A percentile compares a stretch with the other conserved stretches of the same genome.
These are phyloP conservation scores for Cyanoliseus patagonus DNA, from an alignment of 2,113 vertebrate genomes.

Conservation along the genomic window DNA sequence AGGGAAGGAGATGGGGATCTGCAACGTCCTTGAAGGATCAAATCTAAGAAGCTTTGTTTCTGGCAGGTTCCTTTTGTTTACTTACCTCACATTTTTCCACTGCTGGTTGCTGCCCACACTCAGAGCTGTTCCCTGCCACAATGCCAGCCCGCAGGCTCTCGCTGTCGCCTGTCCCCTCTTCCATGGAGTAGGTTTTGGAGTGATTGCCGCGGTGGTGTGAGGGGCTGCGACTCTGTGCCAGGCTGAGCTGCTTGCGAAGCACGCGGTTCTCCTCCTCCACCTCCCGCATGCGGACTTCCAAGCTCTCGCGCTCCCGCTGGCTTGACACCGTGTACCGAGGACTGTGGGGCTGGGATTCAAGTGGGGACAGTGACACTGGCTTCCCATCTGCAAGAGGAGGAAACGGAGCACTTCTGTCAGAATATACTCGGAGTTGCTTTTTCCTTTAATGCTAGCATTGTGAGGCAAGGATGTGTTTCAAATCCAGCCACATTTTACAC, in stretches of 20 bases:
- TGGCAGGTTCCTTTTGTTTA: not conserved
- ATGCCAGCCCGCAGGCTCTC: conserved; percentile 86
- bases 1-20: not conserved
- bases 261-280: conserved; percentile 94
- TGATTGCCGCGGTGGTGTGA: conserved; percentile 79
- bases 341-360: conserved; percentile 87
- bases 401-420: not conserved
- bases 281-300: conserved; percentile 90
- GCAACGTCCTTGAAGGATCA: not conserved
- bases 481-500: fast-evolving
- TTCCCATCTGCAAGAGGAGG: conserved; percentile 81
- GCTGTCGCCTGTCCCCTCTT: conserved; percentile 91
- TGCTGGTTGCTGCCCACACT: conserved; percentile 89
- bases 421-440: fast-evolving
- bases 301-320: conserved; percentile 83
- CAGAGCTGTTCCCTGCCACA: conserved; percentile 86
- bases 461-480: not conserved
- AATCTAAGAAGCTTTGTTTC: not conserved
- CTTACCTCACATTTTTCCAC: conserved; percentile 99
- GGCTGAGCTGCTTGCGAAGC: conserved; percentile 89
- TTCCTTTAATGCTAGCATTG: fast-evolving
- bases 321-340: conserved; percentile 77
- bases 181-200: conserved; percentile 86
- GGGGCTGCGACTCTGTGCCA: conserved; percentile 74
- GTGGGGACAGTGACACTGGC: conserved; percentile 86